phyloP scores from a whole-genome alignment of 2,113 vertebrate species.

The Apaloderma vittatum region DNA sequence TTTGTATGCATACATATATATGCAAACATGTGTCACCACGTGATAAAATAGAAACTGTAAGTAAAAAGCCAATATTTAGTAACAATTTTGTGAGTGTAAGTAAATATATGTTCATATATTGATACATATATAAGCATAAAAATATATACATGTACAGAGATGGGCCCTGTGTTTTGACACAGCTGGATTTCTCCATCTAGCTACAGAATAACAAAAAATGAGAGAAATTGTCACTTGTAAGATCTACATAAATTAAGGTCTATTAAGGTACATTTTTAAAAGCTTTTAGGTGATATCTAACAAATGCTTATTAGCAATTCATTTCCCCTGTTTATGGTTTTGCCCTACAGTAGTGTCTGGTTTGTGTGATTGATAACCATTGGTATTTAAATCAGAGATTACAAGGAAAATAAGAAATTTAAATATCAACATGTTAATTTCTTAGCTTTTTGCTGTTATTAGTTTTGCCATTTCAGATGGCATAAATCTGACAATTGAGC shows the following conservation, averaged over 20 bases:
- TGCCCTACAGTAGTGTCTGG: not conserved
- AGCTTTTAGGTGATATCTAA: not conserved
- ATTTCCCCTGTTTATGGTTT: not conserved
- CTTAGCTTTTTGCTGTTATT: not conserved
- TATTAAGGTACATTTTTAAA: not conserved
- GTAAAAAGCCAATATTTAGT: not conserved
- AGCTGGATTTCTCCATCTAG: not conserved
- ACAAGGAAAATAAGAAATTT: not conserved
- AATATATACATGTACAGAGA: not conserved
- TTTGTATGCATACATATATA: not conserved
- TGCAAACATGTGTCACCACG: not conserved
- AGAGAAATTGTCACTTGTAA: not conserved
- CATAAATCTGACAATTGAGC: conserved; percentile 36
- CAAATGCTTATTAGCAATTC: not conserved
- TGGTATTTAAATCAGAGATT: not conserved
- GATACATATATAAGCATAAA: not conserved
- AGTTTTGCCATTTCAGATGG: not conserved
- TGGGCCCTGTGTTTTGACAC: not conserved
- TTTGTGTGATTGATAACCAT: not conserved
- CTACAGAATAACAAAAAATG: not conserved
- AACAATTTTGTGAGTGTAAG: not conserved
- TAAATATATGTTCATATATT: not conserved
- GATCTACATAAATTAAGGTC: no score
- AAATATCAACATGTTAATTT: not conserved
- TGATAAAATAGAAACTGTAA: not conserved